Percentiles rank a stretch among this genome's conserved stretches.
Conservation (phyloP, 92 coral and sea anemone species). For the Porites lobata region DNA sequence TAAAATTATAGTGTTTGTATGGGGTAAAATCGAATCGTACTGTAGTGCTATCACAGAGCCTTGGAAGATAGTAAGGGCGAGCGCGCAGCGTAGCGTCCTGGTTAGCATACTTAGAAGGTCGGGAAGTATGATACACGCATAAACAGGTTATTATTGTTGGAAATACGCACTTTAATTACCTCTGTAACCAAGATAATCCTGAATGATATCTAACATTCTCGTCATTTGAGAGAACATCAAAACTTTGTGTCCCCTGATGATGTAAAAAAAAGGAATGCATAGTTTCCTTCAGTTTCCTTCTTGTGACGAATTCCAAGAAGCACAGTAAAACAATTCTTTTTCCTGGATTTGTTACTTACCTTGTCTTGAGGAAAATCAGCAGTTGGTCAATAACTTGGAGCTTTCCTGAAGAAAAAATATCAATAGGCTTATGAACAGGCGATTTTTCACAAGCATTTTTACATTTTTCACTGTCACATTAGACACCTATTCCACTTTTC, state of each 20-base stretch:
- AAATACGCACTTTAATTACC: conserved; percentile 52
- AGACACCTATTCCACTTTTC: too few species aligned
- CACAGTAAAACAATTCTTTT: neutral
- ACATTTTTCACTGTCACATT: too few species aligned
- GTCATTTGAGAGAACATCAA: conserved; percentile 95
- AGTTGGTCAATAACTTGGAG: conserved; percentile 87
- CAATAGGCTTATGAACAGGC: neutral
- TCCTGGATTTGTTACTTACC: conserved; percentile 53
- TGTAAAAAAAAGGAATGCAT: neutral
- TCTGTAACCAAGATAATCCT: conserved; percentile 94
- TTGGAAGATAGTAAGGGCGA: too few species aligned
- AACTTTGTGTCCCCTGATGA: conserved; percentile 87
- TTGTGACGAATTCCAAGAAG: too few species aligned
- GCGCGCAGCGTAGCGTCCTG: too few species aligned
- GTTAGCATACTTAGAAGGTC: too few species aligned
- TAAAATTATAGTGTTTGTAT: too few species aligned
- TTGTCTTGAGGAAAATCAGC: conserved; percentile 79
- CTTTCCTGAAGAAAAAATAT: conserved; percentile 68
- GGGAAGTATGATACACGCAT: too few species aligned
- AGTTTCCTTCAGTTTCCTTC: neutral
- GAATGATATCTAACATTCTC: conserved; percentile 92
- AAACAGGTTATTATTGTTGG: too few species aligned
- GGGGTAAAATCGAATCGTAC: too few species aligned
- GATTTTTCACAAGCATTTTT: neutral
- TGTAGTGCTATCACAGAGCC: too few species aligned